A percentile compares a stretch with the other conserved stretches of the same genome.
phyloP scores from a whole-genome alignment of 2,888 invertebrate species.

The Caenorhabditis uteleia region DNA sequence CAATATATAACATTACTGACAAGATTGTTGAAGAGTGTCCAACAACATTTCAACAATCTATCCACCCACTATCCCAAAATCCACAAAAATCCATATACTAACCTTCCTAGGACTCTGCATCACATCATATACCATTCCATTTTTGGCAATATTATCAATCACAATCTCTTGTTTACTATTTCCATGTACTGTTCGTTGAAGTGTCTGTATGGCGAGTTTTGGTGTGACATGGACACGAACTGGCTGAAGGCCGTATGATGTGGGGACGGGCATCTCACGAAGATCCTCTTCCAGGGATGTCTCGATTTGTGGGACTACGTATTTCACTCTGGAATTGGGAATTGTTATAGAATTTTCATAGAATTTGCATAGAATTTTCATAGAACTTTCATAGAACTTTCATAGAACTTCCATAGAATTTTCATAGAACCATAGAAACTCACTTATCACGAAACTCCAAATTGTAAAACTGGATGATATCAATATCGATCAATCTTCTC shows the following conservation, averaged over 20 bases:
- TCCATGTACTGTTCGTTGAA: conserved; percentile 15
- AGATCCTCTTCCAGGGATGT: conserved; percentile 15
- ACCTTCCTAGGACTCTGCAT: conserved; percentile 1
- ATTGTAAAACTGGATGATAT: conserved; percentile 31
- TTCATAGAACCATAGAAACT: not conserved
- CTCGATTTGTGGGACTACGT: conserved; percentile 17
- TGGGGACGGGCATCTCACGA: conserved; percentile 30
- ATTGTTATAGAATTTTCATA: too few species aligned
- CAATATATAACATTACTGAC: too few species aligned
- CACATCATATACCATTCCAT: conserved; percentile 5
- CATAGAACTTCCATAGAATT: not conserved
- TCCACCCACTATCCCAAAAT: too few species aligned
- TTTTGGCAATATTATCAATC: conserved; percentile 13
- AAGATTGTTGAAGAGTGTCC: too few species aligned
- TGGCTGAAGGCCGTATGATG: conserved; percentile 19
- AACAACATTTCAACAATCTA: too few species aligned
- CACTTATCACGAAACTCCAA: conserved; percentile 22
- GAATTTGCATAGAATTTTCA: too few species aligned
- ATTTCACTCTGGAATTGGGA: conserved; percentile 16
- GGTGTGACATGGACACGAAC: conserved; percentile 10
- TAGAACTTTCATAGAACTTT: too few species aligned
- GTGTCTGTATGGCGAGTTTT: conserved; percentile 15
- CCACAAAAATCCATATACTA: too few species aligned
- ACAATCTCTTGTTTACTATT: conserved; percentile 11
- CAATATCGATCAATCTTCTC: conserved; percentile 6